Conservation (phyloP, 2,797 vertebrate species). For the Hemitrygon akajei region DNA sequence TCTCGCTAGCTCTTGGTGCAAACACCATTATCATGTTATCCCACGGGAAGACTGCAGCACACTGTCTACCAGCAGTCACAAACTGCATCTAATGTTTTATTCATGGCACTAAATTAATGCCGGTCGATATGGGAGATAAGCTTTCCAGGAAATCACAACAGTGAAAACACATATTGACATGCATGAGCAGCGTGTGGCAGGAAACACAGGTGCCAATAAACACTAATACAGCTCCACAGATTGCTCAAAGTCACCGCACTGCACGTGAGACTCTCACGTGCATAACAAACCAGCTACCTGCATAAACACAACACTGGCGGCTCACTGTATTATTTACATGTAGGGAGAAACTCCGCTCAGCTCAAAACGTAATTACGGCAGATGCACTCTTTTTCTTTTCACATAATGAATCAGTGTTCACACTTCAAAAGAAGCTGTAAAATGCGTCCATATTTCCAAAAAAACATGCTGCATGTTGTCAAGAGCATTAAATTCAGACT, state of each 20-base stretch:
- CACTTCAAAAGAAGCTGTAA: background rate
- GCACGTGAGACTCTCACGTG: background rate
- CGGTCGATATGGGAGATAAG: constrained; percentile 15
- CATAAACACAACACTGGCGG: background rate
- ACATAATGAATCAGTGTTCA: background rate
- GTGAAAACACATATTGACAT: constrained; percentile 10
- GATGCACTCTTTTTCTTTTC: background rate
- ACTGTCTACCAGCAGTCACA: background rate
- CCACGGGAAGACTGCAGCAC: background rate
- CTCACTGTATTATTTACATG: background rate
- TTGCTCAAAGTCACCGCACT: background rate
- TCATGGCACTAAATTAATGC: constrained; percentile 30
- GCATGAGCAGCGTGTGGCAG: constrained; percentile 14
- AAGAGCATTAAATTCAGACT: background rate
- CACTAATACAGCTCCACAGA: background rate
- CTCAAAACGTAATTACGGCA: constrained; percentile 1
- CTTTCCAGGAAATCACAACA: constrained; percentile 35
- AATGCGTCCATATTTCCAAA: background rate
- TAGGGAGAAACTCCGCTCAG: background rate
- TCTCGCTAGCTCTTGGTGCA: background rate
- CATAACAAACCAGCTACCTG: background rate
- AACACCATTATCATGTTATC: constrained; percentile 30
- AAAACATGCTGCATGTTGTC: background rate
- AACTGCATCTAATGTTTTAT: constrained; percentile 34
- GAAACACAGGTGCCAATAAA: constrained; percentile 23